Base-by-base conservation (phyloP, 2,113 vertebrate species). In the Bubalus kerabau region DNA sequence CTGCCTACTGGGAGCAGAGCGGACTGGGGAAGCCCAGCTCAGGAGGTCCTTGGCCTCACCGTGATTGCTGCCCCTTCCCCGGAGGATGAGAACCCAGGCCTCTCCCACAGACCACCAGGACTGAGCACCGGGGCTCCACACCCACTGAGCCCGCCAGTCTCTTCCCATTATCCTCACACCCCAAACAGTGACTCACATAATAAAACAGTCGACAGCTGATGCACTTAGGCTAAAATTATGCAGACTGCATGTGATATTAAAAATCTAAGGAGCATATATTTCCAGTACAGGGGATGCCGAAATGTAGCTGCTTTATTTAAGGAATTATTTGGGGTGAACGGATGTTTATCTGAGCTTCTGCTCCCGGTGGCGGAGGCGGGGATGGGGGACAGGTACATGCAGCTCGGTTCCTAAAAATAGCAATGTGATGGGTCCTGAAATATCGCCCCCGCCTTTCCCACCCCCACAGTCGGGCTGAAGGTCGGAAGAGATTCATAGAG, bases 241-340 rank as follows among this genome's bases (percentile, higher is more conserved):
- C 95, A 97, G 97, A 87, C 97, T 87, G 90, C 71, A 15, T 92
- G 95, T 93, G 98, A 83, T 97, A 97, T 98, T 95, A 97, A 97
- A 97, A 98, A 97, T 97, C 98, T 97, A 95, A 97, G 91, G 94
- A 93, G 97, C 97, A n/a, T 94, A 92, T 98, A 97, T 98, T 98
- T 98, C 85, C 43, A 97, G 96, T 95, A 36, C 96, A 74, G 93
- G 59, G 98, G 95, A 97, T 97, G 97, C 98, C 98, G 98, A 98
- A 93, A 95, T 96, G 97, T 87, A 97, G 97, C 96, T 74, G 97
- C 96, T 97, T 98, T 97, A 94, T 95, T 97, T 97, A 98, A 90
- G 91, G 97, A 93, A 88, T 98, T 98, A 95, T 98, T 97, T 97
- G 97, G 98, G 98, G 97, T 86, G 98, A 98, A 97, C 89, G 96